Evolutionary conservation across 2,888 invertebrate species (phyloP).

Genomic region (Leucoptera coffeella): DNA sequence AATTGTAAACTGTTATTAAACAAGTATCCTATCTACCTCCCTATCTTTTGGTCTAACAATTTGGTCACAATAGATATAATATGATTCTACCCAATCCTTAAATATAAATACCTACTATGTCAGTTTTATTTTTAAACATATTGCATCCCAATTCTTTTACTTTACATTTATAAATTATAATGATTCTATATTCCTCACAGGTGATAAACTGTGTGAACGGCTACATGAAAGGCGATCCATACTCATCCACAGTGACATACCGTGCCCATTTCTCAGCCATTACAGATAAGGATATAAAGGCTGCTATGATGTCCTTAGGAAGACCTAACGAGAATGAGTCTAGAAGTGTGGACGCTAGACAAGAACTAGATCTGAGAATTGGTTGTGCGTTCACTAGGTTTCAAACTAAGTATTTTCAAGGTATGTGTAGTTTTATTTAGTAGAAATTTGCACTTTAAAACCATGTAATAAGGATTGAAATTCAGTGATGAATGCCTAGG

Average conservation of each 20-base stretch:
- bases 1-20: too few species aligned
- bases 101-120: too few species aligned
- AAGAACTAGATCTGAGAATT: slow-evolving; percentile 94
- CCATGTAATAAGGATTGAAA: too few species aligned
- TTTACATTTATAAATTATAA: too few species aligned
- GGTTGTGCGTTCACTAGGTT: slow-evolving; percentile 98
- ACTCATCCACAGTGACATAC: slow-evolving; percentile 60
- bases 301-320: slow-evolving; percentile 78
- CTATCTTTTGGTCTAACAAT: too few species aligned
- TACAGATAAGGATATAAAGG: slow-evolving; percentile 94
- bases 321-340: slow-evolving; percentile 95
- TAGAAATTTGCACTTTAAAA: neutral
- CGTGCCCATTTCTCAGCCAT: slow-evolving; percentile 96
- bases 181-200: slow-evolving; percentile 19
- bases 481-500: too few species aligned
- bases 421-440: slow-evolving; percentile 15
- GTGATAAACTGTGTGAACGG: slow-evolving; percentile 70
- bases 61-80: too few species aligned
- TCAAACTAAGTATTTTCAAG: slow-evolving; percentile 97
- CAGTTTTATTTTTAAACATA: too few species aligned
- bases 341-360: slow-evolving; percentile 90
- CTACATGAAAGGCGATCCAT: slow-evolving; percentile 64
- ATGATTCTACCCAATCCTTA: too few species aligned
- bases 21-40: too few species aligned
- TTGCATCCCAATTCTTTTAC: too few species aligned